phyloP scores from a whole-genome alignment of 2,888 invertebrate species.

The Pandemis heparana region DNA sequence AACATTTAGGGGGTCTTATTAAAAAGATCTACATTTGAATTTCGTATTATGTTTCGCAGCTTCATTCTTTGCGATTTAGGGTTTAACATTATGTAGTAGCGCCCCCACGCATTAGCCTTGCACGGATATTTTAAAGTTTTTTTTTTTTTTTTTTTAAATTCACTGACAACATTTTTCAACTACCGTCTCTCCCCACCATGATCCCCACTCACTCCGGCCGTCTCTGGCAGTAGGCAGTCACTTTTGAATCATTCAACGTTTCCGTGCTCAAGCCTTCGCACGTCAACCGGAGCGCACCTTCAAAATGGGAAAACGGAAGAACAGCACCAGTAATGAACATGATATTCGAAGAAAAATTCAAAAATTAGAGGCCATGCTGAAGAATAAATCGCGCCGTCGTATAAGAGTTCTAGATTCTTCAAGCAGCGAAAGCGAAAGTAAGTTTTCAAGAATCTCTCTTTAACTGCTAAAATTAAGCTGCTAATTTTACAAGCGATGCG shows the following conservation, averaged over 20 bases:
- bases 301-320: background rate
- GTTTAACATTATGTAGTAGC: too few relatives aligned
- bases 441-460: background rate
- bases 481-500: background rate
- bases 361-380: too few relatives aligned
- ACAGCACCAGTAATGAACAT: background rate
- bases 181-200: too few relatives aligned
- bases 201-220: background rate
- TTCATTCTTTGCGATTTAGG: too few relatives aligned
- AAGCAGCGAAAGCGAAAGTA: background rate
- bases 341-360: too few relatives aligned
- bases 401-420: background rate
- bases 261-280: slow-evolving; percentile 14
- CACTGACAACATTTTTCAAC: too few relatives aligned
- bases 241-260: slow-evolving; percentile 4
- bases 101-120: too few relatives aligned
- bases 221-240: background rate
- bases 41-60: too few relatives aligned
- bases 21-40: too few relatives aligned
- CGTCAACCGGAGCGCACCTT: background rate
- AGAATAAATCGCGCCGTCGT: background rate
- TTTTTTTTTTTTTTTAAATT: too few relatives aligned
- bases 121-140: too few relatives aligned
- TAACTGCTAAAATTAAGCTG: background rate
- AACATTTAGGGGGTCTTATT: too few relatives aligned